Evolutionary conservation across 2,113 vertebrate species (phyloP), one percentile per base, ranked within the genome.

Genomic region (Nicator chloris): DNA sequence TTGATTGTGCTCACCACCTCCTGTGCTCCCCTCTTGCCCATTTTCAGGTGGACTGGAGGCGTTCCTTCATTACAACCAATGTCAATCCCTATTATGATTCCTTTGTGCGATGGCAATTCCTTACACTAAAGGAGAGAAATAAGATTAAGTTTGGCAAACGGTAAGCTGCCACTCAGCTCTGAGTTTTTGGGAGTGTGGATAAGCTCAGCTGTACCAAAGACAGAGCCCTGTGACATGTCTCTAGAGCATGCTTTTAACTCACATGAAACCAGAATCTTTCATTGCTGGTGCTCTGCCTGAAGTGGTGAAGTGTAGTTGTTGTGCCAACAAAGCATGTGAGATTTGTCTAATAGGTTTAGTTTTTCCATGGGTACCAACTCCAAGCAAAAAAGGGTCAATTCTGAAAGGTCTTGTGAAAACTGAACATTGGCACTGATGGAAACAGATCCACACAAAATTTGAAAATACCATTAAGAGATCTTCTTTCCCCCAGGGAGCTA

Each of bases 81-180:
- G 99, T 99, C 71, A 99, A 99, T 71, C 99, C 99, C 37, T 99
- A 98, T 53, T 99, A 99, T 15, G 99, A 99, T 94, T 99, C 99
- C 21, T 99, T 99, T 75, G 99, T 99, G 35, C 98, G 98, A 21
- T 99, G 99, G 99, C 99, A 99, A 23, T 99, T 98, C 94, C 90
- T 99, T 44, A 99, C 98, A 3, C 95, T 99, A 49, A 99, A 98
- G 97, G 99, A 99, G 87, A 99, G 99, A 95, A 99, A 98, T 81
- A 99, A 99, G 97, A 98, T 99, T 50, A 99, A 99, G 93, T 99
- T 99, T 98, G 99, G 99, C 59, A 99, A 99, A 96, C 97, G 99
- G 99, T 99, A 59, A 96, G 96, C 40, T 92, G 8, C 44, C 59
- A 1, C 75, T 56, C 23, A 45, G 8, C 16, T 54, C 19, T 16